Base-by-base conservation (phyloP, 2,888 invertebrate genomes). In the Phortica okadai region DNA sequence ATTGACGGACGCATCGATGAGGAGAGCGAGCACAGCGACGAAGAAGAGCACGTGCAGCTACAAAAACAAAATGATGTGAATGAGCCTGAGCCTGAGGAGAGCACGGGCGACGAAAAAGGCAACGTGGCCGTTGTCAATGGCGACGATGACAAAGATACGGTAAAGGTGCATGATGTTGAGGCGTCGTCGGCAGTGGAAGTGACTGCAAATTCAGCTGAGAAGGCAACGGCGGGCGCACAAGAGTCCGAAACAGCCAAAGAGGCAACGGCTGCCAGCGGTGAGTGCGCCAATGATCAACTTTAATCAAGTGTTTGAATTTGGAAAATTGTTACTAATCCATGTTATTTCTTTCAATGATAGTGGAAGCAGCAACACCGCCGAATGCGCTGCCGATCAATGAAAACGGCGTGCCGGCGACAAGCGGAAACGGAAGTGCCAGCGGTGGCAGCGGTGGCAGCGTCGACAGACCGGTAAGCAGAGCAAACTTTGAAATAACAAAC, bases 401-500 rank as follows among this genome's bases (percentile, higher is more conserved):
- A 21, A 70, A 62, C n/a, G 62, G 59, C 70, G 10, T 66, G 42
- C 41, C 67, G 42, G 42, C 62, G 33, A 21, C 64, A 56, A 72
- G 54, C 56, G 10, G 1, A 45, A 11, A 14, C 64, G 14, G 67
- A 64, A 45, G 59, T 54, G 58, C 66, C 11, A 41, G 58, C 79
- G 50, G 58, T 21, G 70, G 62, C 82, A n/a, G 77, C 79, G 76
- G 77, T 83, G 70, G 62, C 41, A 14, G 4, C 74, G 44, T 11
- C 74, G n/a, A 44, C 44, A 42, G 59, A 82, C 88, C 91, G 90
- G 93, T 93, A 93, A 93, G 93, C 92, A 78, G 74, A 64, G 77
- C 42, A 78, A 79, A n/a, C 66, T 54, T 45, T 54, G 42, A 69
- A 76, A 80, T 80, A 79, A 81, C 78, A 79, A 75, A 75, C 79